A percentile compares a stretch with the other conserved stretches of the same genome.
These are phyloP conservation scores for Mystacornis crossleyi DNA, from an alignment of 2,113 vertebrate species.

Conservation along the genomic window DNA sequence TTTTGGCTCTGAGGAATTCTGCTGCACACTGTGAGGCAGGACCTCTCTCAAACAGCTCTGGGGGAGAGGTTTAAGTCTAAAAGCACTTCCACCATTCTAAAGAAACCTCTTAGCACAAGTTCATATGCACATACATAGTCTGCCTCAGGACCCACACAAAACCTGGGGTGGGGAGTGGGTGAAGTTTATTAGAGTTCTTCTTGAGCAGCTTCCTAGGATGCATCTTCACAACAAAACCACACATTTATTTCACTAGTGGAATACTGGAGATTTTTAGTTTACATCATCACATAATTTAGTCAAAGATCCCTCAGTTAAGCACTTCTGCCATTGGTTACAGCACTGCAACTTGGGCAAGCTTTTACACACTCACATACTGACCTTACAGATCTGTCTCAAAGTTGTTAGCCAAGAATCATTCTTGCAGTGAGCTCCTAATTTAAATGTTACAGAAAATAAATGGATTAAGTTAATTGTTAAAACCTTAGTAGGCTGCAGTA, in stretches of 20 bases:
- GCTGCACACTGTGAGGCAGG: neutral
- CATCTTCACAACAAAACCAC: neutral
- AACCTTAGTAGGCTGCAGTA: neutral
- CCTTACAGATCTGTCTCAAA: neutral
- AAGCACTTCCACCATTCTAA: neutral
- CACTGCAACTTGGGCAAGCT: accelerated
- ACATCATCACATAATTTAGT: neutral
- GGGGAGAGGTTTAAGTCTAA: neutral
- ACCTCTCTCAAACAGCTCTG: neutral
- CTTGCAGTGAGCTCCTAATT: neutral
- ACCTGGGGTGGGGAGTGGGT: accelerated
- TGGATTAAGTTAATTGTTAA: neutral
- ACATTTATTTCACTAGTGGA: neutral
- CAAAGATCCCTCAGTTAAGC: neutral
- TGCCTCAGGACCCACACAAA: neutral
- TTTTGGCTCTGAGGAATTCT: neutral
- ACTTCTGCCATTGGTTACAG: neutral
- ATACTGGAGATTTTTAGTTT: neutral
- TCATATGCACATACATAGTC: neutral
- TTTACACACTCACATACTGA: neutral
- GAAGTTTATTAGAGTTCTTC: neutral
- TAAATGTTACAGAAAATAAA: neutral
- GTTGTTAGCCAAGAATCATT: neutral
- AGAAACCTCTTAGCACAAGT: neutral
- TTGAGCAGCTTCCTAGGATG: neutral